Conservation (phyloP, 2,113 vertebrate species). For the Eubucco bourcierii region DNA sequence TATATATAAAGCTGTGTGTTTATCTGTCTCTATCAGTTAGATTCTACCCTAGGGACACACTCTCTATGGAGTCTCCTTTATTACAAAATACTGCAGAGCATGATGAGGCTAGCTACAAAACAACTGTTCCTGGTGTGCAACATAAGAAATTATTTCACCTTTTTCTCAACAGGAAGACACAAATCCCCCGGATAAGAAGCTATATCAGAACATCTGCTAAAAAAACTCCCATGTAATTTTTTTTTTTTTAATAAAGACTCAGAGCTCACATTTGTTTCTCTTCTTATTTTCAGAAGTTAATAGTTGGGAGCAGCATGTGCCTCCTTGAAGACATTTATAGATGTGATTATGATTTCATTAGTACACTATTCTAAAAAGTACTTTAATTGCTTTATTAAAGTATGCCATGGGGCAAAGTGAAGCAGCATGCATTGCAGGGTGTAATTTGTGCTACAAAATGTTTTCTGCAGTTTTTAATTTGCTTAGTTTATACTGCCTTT, state of each 20-base stretch:
- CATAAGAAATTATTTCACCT: not conserved
- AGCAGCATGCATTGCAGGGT: not conserved
- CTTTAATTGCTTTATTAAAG: not conserved
- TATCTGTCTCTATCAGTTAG: not conserved
- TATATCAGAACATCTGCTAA: no score
- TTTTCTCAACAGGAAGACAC: not conserved
- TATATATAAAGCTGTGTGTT: no score
- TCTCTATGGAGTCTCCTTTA: not conserved
- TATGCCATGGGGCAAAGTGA: not conserved
- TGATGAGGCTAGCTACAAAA: not conserved
- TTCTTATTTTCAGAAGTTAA: not conserved
- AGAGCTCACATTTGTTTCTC: not conserved
- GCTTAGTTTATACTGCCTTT: not conserved
- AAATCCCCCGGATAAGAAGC: not conserved
- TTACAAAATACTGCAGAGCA: not conserved
- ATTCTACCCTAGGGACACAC: not conserved
- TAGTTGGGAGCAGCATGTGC: not conserved
- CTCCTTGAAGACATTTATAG: not conserved
- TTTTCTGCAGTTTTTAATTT: not conserved
- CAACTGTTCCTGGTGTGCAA: not conserved
- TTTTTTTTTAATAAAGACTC: not conserved
- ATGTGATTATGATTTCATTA: not conserved
- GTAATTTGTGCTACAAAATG: not conserved
- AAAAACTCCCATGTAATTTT: not conserved
- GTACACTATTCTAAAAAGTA: not conserved